Evolutionary conservation across 2,888 invertebrate genomes (phyloP).

Genomic region (Erebia ligea): DNA sequence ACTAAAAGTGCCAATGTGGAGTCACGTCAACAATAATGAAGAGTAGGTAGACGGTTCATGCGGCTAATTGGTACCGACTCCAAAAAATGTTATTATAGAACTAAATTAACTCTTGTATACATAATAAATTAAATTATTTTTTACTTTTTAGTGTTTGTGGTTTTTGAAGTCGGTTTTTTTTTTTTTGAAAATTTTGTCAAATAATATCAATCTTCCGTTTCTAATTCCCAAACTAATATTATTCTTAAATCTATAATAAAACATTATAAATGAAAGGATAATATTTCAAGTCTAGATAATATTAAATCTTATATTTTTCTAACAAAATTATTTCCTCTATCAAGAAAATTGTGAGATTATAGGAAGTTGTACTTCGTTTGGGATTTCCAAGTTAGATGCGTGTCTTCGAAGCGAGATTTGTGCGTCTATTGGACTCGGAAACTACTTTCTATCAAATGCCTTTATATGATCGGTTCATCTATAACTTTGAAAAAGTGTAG

Average conservation of each 20-base stretch:
- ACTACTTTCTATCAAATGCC: conserved; percentile 52
- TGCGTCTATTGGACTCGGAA: conserved; percentile 48
- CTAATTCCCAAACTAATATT: background rate
- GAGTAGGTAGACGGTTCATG: too few relatives aligned
- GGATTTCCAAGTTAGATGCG: conserved; percentile 60
- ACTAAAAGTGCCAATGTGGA: too few relatives aligned
- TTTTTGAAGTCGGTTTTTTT: too few relatives aligned
- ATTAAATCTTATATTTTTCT: conserved; percentile 9
- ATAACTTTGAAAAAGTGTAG: conserved; percentile 29
- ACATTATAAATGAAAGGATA: too few relatives aligned
- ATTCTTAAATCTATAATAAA: background rate
- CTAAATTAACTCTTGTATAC: too few relatives aligned
- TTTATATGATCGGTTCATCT: conserved; percentile 48
- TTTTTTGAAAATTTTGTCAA: too few relatives aligned
- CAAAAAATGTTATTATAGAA: too few relatives aligned
- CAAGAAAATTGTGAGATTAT: conserved; percentile 71
- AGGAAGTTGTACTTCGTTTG: conserved; percentile 69
- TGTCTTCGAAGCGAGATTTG: conserved; percentile 60
- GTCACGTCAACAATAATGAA: too few relatives aligned
- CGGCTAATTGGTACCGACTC: too few relatives aligned
- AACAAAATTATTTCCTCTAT: conserved; percentile 53
- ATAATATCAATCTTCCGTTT: background rate
- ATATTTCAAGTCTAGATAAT: background rate
- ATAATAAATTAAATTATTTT: too few relatives aligned
- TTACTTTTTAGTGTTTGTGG: too few relatives aligned